phyloP scores from a whole-genome alignment of 2,797 vertebrate genomes.

The Danio tinwini region DNA sequence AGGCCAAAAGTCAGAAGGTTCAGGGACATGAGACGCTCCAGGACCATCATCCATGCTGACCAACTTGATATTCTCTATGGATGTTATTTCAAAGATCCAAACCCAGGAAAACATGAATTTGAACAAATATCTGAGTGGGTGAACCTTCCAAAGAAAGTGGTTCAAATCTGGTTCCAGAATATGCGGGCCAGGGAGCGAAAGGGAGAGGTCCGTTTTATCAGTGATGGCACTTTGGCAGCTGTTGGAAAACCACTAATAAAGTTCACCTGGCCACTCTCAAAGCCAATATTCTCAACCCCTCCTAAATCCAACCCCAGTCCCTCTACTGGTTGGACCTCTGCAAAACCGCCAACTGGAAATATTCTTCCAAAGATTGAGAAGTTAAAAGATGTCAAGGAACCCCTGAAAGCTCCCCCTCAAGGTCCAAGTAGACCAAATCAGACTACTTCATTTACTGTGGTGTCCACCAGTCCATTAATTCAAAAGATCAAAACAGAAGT shows the following conservation, averaged over 20 bases:
- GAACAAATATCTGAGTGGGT: constrained; percentile 94
- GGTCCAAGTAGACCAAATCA: constrained; percentile 79
- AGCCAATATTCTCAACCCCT: constrained; percentile 79
- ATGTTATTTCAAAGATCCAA: constrained; percentile 94
- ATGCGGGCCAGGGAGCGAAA: constrained; percentile 92
- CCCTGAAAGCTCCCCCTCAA: constrained; percentile 70
- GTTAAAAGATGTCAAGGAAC: constrained; percentile 66
- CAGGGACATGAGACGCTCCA: constrained; percentile 85
- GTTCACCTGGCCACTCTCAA: constrained; percentile 84
- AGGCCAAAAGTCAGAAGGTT: constrained; percentile 78
- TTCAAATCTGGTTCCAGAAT: constrained; percentile 97
- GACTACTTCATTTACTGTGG: constrained; percentile 62
- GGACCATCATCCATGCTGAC: constrained; percentile 91
- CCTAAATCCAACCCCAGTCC: constrained; percentile 69
- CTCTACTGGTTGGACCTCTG: constrained; percentile 66
- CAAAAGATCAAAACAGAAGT: constrained; percentile 80
- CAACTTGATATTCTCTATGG: constrained; percentile 95
- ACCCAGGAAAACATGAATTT: constrained; percentile 92
- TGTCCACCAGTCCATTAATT: constrained; percentile 70
- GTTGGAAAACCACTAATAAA: constrained; percentile 85
- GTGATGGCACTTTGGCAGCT: constrained; percentile 82
- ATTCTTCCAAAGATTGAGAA: constrained; percentile 73
- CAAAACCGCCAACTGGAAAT: constrained; percentile 71
- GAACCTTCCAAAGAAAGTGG: constrained; percentile 92
- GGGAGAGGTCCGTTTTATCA: constrained; percentile 88